These are phyloP conservation scores for Ceyx melanurus DNA, from an alignment of 2,113 vertebrate genomes.

Conservation along the genomic window DNA sequence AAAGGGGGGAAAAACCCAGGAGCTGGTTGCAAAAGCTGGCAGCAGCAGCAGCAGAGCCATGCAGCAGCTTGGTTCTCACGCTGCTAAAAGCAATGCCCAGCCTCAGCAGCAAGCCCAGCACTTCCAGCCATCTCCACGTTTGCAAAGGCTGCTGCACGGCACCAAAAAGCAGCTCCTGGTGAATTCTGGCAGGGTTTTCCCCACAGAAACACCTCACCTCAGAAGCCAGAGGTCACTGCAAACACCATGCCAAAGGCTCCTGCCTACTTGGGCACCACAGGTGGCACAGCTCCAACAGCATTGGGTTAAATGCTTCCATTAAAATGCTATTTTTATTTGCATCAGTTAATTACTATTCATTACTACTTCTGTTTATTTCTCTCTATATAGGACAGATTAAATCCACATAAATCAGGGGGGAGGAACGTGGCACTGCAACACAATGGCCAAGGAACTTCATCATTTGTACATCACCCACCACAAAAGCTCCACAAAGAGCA, in stretches of 20 bases:
- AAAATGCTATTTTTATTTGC: too few relatives aligned
- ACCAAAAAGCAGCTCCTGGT: not conserved
- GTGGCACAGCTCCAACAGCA: not conserved
- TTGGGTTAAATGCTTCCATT: too few relatives aligned
- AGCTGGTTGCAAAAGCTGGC: not conserved
- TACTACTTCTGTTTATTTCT: not conserved
- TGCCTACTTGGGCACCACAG: rapidly evolving
- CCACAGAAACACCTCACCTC: rapidly evolving
- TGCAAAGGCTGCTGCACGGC: not conserved
- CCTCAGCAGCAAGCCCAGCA: rapidly evolving
- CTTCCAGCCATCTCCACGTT: not conserved
- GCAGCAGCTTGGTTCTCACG: not conserved
- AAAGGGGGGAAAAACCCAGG: not conserved
- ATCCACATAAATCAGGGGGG: not conserved
- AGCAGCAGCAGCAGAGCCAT: not conserved
- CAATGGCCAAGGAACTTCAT: not conserved
- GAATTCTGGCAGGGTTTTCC: not conserved
- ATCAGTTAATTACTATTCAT: not conserved
- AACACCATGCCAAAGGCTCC: not conserved
- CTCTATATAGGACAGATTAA: not conserved
- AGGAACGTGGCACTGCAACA: not conserved
- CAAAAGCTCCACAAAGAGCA: constrained; percentile 13
- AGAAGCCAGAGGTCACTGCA: not conserved
- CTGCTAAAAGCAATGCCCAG: not conserved
- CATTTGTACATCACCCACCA: not conserved